These are phyloP conservation scores for Diorhabda elongata DNA, from an alignment of 1,140 invertebrate species.

Conservation along the genomic window DNA sequence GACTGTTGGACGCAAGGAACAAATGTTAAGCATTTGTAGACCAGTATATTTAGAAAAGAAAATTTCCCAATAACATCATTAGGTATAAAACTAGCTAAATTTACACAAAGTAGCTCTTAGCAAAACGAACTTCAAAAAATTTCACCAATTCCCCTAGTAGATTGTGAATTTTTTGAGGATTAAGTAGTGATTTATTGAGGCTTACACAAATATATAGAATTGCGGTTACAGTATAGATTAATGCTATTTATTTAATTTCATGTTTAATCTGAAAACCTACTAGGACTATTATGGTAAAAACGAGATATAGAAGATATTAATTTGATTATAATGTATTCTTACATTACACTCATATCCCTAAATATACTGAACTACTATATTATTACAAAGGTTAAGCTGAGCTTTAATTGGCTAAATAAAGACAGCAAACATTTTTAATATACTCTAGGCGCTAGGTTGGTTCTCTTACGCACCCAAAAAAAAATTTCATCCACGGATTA, in stretches of 20 bases:
- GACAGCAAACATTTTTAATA: slow-evolving; percentile 26
- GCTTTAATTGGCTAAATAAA: slow-evolving; percentile 31
- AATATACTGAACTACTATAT: slow-evolving; percentile 26
- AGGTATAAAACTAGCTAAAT: slow-evolving; percentile 12
- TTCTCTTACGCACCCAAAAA: too few species aligned
- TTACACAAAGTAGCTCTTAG: background rate
- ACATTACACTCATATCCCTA: slow-evolving; percentile 17
- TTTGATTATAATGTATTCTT: slow-evolving; percentile 15
- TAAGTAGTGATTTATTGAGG: background rate
- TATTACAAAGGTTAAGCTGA: slow-evolving; percentile 32
- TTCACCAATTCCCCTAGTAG: background rate
- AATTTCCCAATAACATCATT: slow-evolving; percentile 4
- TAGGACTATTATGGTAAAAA: slow-evolving; percentile 11
- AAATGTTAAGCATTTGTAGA: slow-evolving; percentile 26
- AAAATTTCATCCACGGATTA: too few species aligned
- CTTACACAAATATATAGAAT: background rate
- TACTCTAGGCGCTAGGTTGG: background rate
- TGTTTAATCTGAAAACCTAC: slow-evolving; percentile 1
- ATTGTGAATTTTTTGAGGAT: background rate
- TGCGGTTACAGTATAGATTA: background rate
- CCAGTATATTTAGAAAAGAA: slow-evolving; percentile 23
- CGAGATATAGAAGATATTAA: slow-evolving; percentile 5
- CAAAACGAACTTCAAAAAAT: background rate
- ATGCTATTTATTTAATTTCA: background rate
- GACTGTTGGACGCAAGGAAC: slow-evolving; percentile 20